Conservation (phyloP, 2,888 invertebrate species). For the Lamellibrachia satsuma region DNA sequence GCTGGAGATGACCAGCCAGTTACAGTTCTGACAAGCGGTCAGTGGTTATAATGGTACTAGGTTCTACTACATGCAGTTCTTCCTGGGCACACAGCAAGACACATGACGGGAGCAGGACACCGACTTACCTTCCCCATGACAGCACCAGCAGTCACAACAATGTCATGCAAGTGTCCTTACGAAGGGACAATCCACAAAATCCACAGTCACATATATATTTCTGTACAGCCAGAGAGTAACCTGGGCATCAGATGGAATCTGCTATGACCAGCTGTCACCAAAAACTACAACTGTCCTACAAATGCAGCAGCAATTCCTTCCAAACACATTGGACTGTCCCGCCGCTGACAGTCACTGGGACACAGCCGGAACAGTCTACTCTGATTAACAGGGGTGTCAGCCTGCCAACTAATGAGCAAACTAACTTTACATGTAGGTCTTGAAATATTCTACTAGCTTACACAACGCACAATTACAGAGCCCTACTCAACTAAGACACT, state of each 20-base stretch:
- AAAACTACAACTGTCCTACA: neutral
- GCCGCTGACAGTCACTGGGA: neutral
- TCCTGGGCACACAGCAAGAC: neutral
- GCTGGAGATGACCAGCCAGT: neutral
- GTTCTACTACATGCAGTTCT: neutral
- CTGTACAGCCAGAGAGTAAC: neutral
- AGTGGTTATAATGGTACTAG: neutral
- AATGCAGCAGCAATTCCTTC: neutral
- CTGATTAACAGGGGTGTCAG: neutral
- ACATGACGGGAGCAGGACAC: neutral
- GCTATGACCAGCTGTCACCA: neutral
- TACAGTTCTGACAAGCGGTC: neutral
- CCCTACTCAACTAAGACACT: neutral
- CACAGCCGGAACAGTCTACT: neutral
- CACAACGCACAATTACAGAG: neutral
- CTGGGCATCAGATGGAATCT: neutral
- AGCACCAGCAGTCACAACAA: neutral
- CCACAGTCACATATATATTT: neutral
- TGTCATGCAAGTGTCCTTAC: neutral
- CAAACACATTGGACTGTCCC: neutral
- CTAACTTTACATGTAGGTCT: neutral
- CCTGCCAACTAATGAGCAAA: neutral
- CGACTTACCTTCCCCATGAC: neutral
- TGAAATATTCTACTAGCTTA: neutral
- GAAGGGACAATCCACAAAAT: neutral